Evolutionary conservation across 2,113 vertebrate species (phyloP).

Genomic region (Stigmatopora nigra): DNA sequence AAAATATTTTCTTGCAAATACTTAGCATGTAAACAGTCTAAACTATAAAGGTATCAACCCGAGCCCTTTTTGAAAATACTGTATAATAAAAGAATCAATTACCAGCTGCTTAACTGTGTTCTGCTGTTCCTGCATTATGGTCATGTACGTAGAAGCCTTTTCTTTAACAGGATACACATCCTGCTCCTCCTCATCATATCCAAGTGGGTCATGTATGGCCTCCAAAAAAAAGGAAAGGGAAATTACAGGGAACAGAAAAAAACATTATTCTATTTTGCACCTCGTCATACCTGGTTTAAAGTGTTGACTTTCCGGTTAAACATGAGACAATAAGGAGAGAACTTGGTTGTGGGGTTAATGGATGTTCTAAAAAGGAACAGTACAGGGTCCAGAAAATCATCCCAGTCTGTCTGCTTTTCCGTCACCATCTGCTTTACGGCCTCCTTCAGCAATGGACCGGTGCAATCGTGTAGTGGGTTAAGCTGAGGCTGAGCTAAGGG

Average conservation of each 20-base stretch:
- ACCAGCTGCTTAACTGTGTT: constrained; percentile 76
- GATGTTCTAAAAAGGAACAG: constrained; percentile 79
- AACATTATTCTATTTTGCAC: neutral
- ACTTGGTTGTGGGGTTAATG: constrained; percentile 73
- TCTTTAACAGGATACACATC: constrained; percentile 49
- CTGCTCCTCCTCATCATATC: constrained; percentile 58
- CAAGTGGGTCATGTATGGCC: constrained; percentile 58
- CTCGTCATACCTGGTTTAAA: constrained; percentile 55
- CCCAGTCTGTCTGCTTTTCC: constrained; percentile 77
- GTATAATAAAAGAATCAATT: constrained; percentile 5
- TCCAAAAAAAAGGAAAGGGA: constrained; percentile 11
- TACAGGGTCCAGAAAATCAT: constrained; percentile 74
- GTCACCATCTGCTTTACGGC: constrained; percentile 72
- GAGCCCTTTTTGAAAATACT: neutral
- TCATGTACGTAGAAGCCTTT: constrained; percentile 50
- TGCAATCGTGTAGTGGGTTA: constrained; percentile 62
- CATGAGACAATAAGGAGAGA: constrained; percentile 80
- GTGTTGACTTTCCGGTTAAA: constrained; percentile 76
- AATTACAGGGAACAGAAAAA: neutral
- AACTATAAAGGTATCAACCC: no score
- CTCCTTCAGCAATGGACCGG: constrained; percentile 63
- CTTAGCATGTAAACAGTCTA: no score
- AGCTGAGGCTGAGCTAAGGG: constrained; percentile 59
- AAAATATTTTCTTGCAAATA: no score
- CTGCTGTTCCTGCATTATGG: constrained; percentile 72